Percentiles rank a stretch among this genome's conserved stretches.
phyloP scores from a whole-genome alignment of 1,140 invertebrate genomes.

The Idris sp. region DNA sequence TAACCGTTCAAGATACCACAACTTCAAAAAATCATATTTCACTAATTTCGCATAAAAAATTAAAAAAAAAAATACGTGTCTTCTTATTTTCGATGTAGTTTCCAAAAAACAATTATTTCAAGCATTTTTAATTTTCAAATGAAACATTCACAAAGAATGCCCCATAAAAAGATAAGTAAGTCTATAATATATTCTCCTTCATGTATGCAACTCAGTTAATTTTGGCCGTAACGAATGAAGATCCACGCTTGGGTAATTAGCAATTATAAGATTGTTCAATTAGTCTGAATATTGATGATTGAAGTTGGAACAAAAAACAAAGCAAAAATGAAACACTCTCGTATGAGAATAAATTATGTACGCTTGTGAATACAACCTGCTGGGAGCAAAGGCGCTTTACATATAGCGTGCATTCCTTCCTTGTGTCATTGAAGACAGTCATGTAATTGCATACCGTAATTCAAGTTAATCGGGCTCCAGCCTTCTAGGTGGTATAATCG shows the following conservation, averaged over 20 bases:
- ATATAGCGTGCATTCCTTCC: constrained; percentile 50
- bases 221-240: constrained; percentile 30
- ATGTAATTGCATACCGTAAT: constrained; percentile 48
- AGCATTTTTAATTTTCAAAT: too few relatives aligned
- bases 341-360: constrained; percentile 29
- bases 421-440: constrained; percentile 51
- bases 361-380: constrained; percentile 48
- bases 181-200: constrained; percentile 7
- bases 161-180: too few relatives aligned
- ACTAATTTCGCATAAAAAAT: too few relatives aligned
- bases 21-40: too few relatives aligned
- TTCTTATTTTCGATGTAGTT: too few relatives aligned
- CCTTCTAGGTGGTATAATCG: constrained; percentile 41
- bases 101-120: too few relatives aligned
- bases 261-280: constrained; percentile 53
- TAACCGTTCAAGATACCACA: too few relatives aligned
- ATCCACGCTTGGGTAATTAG: constrained; percentile 35
- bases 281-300: constrained; percentile 48
- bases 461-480: constrained; percentile 31
- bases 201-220: constrained; percentile 22
- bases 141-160: too few relatives aligned
- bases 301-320: too few relatives aligned
- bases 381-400: constrained; percentile 40
- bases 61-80: too few relatives aligned
- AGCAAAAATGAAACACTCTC: constrained; percentile 44